A percentile compares a stretch with the other conserved stretches of the same genome.
phyloP scores from a whole-genome alignment of 2,113 vertebrate genomes.

The Channa maculata region DNA sequence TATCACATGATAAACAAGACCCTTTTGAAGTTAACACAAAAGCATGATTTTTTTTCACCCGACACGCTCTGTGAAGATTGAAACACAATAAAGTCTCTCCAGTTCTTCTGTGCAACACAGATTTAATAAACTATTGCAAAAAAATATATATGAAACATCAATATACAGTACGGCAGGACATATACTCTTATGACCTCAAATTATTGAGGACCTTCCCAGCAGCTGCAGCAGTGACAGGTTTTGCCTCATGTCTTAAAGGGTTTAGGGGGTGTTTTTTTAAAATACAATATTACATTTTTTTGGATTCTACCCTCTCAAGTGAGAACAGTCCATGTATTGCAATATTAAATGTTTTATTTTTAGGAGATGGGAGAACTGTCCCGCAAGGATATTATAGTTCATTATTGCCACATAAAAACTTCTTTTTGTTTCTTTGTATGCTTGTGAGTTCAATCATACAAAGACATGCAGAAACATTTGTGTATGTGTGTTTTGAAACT shows the following conservation, averaged over 20 bases:
- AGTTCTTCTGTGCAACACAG: slow-evolving; percentile 25
- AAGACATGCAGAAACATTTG: not conserved
- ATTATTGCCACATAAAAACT: slow-evolving; percentile 1
- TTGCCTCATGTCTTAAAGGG: slow-evolving; percentile 36
- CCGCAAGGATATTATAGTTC: not conserved
- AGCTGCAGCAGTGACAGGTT: slow-evolving; percentile 2
- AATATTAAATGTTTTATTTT: slow-evolving; percentile 17
- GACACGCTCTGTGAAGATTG: not conserved
- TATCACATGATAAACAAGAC: slow-evolving; percentile 60
- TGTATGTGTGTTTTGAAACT: not conserved
- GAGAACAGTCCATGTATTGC: not conserved
- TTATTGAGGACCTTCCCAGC: slow-evolving; percentile 27
- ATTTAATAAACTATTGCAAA: slow-evolving; percentile 66
- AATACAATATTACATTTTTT: slow-evolving; percentile 29
- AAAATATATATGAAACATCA: slow-evolving; percentile 54
- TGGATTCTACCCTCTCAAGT: slow-evolving; percentile 2
- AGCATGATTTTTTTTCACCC: slow-evolving; percentile 17
- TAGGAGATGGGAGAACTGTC: not conserved
- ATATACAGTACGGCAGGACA: slow-evolving; percentile 30
- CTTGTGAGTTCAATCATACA: slow-evolving; percentile 4
- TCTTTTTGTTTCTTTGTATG: too few relatives aligned
- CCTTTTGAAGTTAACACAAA: slow-evolving; percentile 67
- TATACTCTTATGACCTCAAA: slow-evolving; percentile 36
- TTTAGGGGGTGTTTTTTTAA: slow-evolving; percentile 24
- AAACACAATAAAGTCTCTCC: slow-evolving; percentile 60